Percentiles rank a stretch among this genome's conserved stretches.
phyloP scores from a whole-genome alignment of 2,113 vertebrate genomes.

The Bagarius yarrelli region DNA sequence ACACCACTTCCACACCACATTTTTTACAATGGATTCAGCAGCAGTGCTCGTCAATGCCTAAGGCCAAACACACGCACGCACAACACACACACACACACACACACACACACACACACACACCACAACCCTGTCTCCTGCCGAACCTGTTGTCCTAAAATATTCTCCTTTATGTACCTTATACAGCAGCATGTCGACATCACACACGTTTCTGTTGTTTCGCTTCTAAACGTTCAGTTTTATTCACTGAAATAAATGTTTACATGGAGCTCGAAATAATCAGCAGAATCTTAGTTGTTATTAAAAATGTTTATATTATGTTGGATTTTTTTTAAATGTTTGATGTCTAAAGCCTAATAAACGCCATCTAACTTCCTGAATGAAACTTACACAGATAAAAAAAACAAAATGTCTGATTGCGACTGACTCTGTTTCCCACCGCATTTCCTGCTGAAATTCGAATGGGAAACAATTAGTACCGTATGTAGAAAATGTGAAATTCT shows the following conservation, averaged over 20 bases:
- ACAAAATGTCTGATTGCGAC: neutral
- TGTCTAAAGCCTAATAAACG: neutral
- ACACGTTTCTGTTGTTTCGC: neutral
- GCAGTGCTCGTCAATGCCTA: constrained; percentile 14
- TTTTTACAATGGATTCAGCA: constrained; percentile 4
- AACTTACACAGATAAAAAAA: neutral
- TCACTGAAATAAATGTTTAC: no score
- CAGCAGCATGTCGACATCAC: neutral
- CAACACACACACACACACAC: constrained; percentile 40
- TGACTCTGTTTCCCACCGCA: neutral
- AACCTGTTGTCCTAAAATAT: constrained; percentile 39
- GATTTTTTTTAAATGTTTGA: neutral
- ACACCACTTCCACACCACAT: constrained; percentile 1
- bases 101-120: constrained; percentile 24
- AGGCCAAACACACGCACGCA: constrained; percentile 11
- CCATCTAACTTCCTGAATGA: neutral
- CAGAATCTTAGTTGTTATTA: neutral
- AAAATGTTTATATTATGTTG: neutral
- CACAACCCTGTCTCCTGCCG: constrained; percentile 15
- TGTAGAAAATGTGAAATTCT: constrained; percentile 30
- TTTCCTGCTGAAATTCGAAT: neutral
- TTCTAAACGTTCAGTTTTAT: no score
- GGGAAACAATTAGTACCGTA: constrained; percentile 16
- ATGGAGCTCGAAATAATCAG: neutral
- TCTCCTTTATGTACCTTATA: neutral